Evolutionary conservation across 2,888 invertebrate species (phyloP), one percentile per base, ranked within the genome.

Genomic region (Chrysolina americana): DNA sequence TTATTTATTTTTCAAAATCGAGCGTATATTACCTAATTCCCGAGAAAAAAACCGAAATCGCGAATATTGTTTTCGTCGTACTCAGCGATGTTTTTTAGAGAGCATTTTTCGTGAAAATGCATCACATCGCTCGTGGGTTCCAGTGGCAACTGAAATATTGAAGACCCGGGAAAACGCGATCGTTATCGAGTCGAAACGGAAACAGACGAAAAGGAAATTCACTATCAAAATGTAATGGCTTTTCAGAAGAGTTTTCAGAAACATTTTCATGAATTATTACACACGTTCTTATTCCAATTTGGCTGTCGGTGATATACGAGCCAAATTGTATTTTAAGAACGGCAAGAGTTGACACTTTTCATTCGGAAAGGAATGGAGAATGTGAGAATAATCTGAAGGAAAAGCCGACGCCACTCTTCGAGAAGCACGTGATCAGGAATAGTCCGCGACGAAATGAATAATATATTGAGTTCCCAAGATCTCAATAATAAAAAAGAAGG

Each of bases 211-310:
- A 56, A 70, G 76, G 68, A 76, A 76, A 78, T 74, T 78, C 76
- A 74, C 76, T 76, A 77, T 77, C 74, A 77, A 75, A 77, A 74
- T 73, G 75, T 77, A 76, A 79, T 79, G 71, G 79, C 76, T 78
- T 76, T 71, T 77, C 74, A 72, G 73, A 70, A 73, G 75, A 78
- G 76, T 78, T 78, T 78, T 78, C 76, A 68, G 36, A 71, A 72
- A 68, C 75, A 69, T 76, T 78, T 74, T 74, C 78, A 76, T 76
- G 78, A 78, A 76, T 78, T 78, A 78, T 78, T 73, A 73, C 73
- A 64, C 71, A 73, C 75, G 78, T 78, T 75, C 75, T 75, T 76
- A 76, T 75, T 76, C 70, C 78, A 78, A 75, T 78, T 78, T 76
- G 70, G 75, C 68, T 68, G 63, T 65, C 41, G 56, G 76, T 73